Conservation (phyloP, 64 coral and sea anemone genomes). For the Montipora sp. region DNA sequence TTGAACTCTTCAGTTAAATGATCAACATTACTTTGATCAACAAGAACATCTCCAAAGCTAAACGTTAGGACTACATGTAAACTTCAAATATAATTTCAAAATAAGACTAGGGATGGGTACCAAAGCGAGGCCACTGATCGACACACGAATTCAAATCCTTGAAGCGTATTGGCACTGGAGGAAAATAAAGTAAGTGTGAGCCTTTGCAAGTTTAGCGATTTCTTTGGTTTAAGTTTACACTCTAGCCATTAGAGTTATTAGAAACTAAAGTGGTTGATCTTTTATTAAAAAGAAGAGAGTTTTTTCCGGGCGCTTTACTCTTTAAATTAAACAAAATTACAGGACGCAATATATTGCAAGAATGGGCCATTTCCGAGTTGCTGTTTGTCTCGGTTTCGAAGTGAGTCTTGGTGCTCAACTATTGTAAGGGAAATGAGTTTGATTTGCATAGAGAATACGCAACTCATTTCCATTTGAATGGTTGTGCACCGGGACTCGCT, state of each 20-base stretch:
- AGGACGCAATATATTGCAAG: too few relatives aligned
- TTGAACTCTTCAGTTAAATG: neutral
- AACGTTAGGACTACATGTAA: neutral
- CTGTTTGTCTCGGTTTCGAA: too few relatives aligned
- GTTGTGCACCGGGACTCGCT: too few relatives aligned
- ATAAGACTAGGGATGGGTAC: constrained; percentile 17
- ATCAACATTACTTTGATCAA: neutral
- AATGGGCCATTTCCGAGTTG: too few relatives aligned
- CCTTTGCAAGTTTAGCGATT: constrained; percentile 32
- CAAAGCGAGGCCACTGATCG: constrained; percentile 28
- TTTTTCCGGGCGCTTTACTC: neutral
- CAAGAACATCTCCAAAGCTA: neutral
- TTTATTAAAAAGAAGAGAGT: constrained; percentile 5
- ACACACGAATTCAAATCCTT: constrained; percentile 8
- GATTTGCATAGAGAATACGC: too few relatives aligned
- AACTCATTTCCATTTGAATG: too few relatives aligned
- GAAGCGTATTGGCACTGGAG: constrained; percentile 20
- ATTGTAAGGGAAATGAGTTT: too few relatives aligned
- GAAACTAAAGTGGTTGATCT: neutral
- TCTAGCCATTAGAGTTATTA: neutral
- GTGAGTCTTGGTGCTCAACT: too few relatives aligned
- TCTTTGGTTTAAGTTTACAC: constrained; percentile 34
- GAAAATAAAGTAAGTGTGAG: constrained; percentile 20
- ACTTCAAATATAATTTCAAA: neutral
- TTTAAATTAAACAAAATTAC: constrained; percentile 40